These are phyloP conservation scores for Mnemiopsis leidyi DNA, from an alignment of 37 sponge, comb jelly and placozoan species.

Conservation along the genomic window DNA sequence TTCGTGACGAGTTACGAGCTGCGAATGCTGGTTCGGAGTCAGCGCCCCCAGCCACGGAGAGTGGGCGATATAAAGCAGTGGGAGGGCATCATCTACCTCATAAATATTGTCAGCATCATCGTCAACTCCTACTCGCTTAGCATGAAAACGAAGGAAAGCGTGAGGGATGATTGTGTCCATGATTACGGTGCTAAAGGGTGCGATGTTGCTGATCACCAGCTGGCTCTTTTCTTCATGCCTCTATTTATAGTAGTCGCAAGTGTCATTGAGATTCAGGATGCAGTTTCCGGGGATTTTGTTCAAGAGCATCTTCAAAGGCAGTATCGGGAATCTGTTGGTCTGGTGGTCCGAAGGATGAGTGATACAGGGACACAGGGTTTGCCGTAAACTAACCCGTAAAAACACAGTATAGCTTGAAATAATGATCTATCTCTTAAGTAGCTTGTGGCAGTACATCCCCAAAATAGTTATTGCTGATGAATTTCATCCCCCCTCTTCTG, in stretches of 20 bases:
- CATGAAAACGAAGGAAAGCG: background rate
- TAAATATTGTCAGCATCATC: background rate
- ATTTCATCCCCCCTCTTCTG: too few species aligned
- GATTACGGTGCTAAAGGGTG: background rate
- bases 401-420: too few species aligned
- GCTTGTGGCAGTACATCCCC: too few species aligned
- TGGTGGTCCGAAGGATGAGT: too few species aligned
- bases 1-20: constrained; percentile 6
- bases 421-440: too few species aligned
- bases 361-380: too few species aligned
- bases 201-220: background rate
- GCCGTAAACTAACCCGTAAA: too few species aligned
- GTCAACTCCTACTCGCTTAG: constrained; percentile 19
- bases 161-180: too few species aligned
- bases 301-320: background rate
- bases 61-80: constrained; percentile 15
- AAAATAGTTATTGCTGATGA: too few species aligned
- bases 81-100: constrained; percentile 30
- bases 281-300: background rate
- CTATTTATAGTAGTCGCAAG: background rate
- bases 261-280: background rate
- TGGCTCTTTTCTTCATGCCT: background rate
- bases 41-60: constrained; percentile 14
- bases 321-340: too few species aligned
- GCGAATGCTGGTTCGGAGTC: background rate